Evolutionary conservation across 2,797 vertebrate species (phyloP), one percentile per base, ranked within the genome.

Genomic region (Manis javanica): DNA sequence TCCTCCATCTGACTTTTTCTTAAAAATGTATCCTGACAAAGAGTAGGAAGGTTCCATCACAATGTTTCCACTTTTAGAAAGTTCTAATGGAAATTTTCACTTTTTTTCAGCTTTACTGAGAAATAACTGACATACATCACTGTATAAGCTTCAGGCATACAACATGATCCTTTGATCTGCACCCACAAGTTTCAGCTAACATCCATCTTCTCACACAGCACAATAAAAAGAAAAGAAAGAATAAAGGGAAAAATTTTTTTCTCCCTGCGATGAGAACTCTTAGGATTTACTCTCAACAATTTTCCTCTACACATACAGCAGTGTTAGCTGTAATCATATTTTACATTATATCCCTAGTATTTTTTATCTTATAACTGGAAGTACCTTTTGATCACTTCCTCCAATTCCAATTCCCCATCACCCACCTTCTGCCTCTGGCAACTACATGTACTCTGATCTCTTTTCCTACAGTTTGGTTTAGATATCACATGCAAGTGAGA

Each of bases 21-120:
- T 75, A 89, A 82, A 92, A 81, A 39, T 87, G 26, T 72, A 37
- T 49, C 46, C 46, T 68, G 29, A 71, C 8, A 86, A 85, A 91
- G 5, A 12, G 15, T 64, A 92, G 64, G 37, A 96, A 78, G 92
- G 81, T 14, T 57, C 14, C 23, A 72, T 83, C 7, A 68, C 55
- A 81, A 8, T 12, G 53, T 96, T 81, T 46, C 64, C 39, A 74
- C 13, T 37, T 83, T 77, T 51, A 96, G 61, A 87, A 91, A 66
- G 8, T 55, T 55, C 5, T 37, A 90, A 26, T 75, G 2, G 39
- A 90, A 88, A n/a, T 71, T 88, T 91, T 74, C 18, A 87, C n/a
- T 79, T 26, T 71, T 69, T 14, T 21, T 10, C 12, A 42, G 68
- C 42, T 42, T 71, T 71, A 71, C 24, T 71, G 68, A 71, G 37